These are phyloP conservation scores for Camelus dromedarius DNA, from an alignment of 2,113 vertebrate species.

Conservation along the genomic window DNA sequence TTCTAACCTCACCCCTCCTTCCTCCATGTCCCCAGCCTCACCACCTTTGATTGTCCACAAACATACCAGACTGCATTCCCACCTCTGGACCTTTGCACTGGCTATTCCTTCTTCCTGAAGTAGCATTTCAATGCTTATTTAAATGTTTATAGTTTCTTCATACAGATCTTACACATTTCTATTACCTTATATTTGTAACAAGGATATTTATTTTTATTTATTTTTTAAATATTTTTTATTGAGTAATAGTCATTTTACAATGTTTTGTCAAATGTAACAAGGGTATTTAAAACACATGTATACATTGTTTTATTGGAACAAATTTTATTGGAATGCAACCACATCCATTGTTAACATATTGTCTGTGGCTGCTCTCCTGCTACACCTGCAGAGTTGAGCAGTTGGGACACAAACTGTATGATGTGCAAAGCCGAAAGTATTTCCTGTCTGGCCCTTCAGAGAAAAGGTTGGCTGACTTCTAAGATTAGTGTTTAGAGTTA, in stretches of 20 bases:
- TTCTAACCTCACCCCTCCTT: not conserved
- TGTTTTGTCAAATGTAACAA: too few relatives aligned
- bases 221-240: too few relatives aligned
- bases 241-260: too few relatives aligned
- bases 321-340: not conserved
- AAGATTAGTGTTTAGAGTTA: not conserved
- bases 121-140: not conserved
- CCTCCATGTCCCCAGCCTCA: not conserved
- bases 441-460: not conserved
- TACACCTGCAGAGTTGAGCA: not conserved
- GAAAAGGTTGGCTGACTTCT: not conserved
- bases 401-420: not conserved
- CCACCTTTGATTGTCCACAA: not conserved
- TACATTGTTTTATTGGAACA: not conserved
- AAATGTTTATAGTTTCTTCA: not conserved
- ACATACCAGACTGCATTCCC: not conserved
- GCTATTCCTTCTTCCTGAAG: not conserved
- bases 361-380: not conserved
- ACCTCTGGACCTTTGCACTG: not conserved
- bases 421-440: not conserved
- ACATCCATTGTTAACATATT: not conserved
- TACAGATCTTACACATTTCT: not conserved
- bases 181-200: not conserved
- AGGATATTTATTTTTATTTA: not conserved
- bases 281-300: too few relatives aligned